Conservation (phyloP, 2,888 invertebrate species). For the Drosophila ustulata region DNA sequence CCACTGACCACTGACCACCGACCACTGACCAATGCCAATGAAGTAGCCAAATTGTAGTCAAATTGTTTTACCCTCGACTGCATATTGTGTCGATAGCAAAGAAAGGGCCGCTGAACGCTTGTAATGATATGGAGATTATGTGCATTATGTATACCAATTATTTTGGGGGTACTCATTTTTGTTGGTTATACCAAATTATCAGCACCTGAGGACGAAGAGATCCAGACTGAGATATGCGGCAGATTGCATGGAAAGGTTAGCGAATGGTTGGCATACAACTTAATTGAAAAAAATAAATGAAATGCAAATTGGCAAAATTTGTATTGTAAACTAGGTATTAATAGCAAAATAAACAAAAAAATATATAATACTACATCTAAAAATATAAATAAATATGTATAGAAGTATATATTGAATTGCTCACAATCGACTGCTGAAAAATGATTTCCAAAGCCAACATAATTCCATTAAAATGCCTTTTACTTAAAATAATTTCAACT, state of each 20-base stretch:
- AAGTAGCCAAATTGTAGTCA: conserved; percentile 57
- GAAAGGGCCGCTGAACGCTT: conserved; percentile 8
- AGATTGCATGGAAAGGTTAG: neutral
- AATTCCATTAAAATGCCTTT: too few relatives aligned
- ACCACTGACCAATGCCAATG: conserved; percentile 26
- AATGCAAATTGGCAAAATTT: too few relatives aligned
- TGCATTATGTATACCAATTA: conserved; percentile 47
- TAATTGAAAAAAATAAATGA: neutral
- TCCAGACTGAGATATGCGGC: neutral
- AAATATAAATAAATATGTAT: too few relatives aligned
- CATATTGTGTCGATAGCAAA: conserved; percentile 5
- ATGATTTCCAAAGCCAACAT: too few relatives aligned
- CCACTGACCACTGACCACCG: conserved; percentile 30
- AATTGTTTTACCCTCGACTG: conserved; percentile 35
- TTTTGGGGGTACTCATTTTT: conserved; percentile 52
- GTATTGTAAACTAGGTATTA: too few relatives aligned
- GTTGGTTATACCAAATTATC: conserved; percentile 36
- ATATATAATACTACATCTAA: too few relatives aligned
- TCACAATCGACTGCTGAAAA: too few relatives aligned
- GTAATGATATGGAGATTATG: conserved; percentile 57
- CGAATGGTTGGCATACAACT: neutral
- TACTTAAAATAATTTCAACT: neutral
- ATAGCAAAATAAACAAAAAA: too few relatives aligned
- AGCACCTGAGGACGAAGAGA: conserved; percentile 12
- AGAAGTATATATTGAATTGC: too few relatives aligned